These are phyloP conservation scores for Pectinophora gossypiella DNA, from an alignment of 1,140 invertebrate genomes.

Conservation along the genomic window DNA sequence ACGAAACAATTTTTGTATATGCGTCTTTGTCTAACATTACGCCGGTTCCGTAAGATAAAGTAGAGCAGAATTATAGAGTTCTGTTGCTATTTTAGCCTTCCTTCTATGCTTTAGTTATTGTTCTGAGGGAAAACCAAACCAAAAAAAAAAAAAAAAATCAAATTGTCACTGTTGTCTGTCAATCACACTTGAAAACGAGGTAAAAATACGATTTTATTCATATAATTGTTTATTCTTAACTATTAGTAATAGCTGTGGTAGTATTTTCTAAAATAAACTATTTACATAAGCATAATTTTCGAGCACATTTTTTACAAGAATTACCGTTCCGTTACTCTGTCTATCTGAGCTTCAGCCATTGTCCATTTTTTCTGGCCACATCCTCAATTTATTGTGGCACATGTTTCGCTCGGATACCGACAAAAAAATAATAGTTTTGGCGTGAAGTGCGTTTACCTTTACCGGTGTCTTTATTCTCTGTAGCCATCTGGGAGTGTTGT, in stretches of 20 bases:
- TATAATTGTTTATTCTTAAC: not conserved
- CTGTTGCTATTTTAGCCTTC: no score
- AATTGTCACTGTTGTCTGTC: no score
- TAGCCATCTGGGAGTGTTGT: slow-evolving; percentile 17
- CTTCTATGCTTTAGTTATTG: no score
- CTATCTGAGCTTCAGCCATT: slow-evolving; percentile 29
- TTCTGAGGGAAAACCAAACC: no score
- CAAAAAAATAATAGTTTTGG: slow-evolving; percentile 50
- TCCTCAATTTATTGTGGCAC: slow-evolving; percentile 66
- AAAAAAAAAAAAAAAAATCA: no score
- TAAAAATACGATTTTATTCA: not conserved
- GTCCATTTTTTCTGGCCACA: slow-evolving; percentile 71
- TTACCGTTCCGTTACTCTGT: not conserved
- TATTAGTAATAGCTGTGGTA: not conserved
- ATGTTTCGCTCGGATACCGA: slow-evolving; percentile 63
- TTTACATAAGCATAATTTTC: no score
- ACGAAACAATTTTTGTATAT: no score
- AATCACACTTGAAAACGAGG: not conserved
- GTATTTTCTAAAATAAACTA: no score
- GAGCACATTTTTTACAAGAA: no score
- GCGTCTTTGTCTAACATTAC: no score
- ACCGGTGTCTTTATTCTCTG: slow-evolving; percentile 21
- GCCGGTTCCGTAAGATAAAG: no score
- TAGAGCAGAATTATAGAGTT: no score
- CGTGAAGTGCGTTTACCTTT: slow-evolving; percentile 40